Evolutionary conservation across 2,888 invertebrate species (phyloP).

Genomic region (Callinectes sapidus): DNA sequence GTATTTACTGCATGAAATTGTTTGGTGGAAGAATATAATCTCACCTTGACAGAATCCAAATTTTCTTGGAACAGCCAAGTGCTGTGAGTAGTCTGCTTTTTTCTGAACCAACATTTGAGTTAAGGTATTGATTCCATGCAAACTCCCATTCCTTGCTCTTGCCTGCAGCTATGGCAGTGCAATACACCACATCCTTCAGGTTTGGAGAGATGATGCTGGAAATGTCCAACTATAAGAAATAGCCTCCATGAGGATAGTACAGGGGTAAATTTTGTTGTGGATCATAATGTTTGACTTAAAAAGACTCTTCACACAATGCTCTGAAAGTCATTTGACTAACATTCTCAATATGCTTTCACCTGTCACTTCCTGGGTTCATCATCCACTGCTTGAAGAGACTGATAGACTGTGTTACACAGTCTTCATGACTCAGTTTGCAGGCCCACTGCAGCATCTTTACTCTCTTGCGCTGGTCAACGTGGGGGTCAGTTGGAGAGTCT

Average conservation of each 20-base stretch:
- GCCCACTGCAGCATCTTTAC: conserved; percentile 85
- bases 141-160: conserved; percentile 85
- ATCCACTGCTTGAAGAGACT: conserved; percentile 86
- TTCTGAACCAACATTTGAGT: conserved; percentile 83
- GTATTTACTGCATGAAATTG: too few relatives aligned
- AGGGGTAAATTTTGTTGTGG: background rate
- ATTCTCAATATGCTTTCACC: conserved; percentile 29
- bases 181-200: conserved; percentile 84
- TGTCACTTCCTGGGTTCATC: conserved; percentile 78
- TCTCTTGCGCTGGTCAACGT: conserved; percentile 84
- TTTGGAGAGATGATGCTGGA: conserved; percentile 81
- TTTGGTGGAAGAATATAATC: background rate
- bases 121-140: conserved; percentile 82
- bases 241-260: background rate
- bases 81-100: conserved; percentile 81
- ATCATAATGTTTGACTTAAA: too few relatives aligned
- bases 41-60: conserved; percentile 77
- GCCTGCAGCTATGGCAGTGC: conserved; percentile 83
- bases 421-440: conserved; percentile 84
- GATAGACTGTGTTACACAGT: conserved; percentile 85
- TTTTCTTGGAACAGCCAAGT: conserved; percentile 84
- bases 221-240: background rate
- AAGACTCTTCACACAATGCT: too few relatives aligned
- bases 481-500: conserved; percentile 81
- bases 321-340: too few relatives aligned